These are phyloP conservation scores for Oxycera nigricornis DNA, from an alignment of 2,888 invertebrate species.

Conservation along the genomic window DNA sequence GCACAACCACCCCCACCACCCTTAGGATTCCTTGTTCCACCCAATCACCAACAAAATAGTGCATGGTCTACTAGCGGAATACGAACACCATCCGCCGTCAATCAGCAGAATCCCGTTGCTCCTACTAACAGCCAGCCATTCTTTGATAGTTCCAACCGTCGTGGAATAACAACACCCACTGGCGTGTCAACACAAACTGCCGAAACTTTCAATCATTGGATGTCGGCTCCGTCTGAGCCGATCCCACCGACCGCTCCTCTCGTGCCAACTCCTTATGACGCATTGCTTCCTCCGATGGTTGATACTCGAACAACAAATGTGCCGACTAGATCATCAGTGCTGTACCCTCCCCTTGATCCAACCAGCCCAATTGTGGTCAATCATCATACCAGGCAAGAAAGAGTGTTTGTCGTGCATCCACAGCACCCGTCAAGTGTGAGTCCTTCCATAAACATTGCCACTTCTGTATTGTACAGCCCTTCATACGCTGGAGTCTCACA, in stretches of 20 bases:
- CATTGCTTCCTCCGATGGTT: constrained; percentile 18
- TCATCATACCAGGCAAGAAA: constrained; percentile 43
- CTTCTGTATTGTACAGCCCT: constrained; percentile 54
- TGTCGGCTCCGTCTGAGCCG: constrained; percentile 39
- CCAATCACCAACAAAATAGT: not conserved
- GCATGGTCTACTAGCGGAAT: constrained; percentile 41
- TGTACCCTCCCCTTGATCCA: constrained; percentile 15
- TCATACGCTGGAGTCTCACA: constrained; percentile 57
- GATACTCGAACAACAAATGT: not conserved
- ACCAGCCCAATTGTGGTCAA: not conserved
- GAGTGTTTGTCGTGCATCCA: constrained; percentile 52
- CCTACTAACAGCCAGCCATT: constrained; percentile 1
- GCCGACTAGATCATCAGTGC: not conserved
- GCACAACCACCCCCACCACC: not conserved
- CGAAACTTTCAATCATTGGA: constrained; percentile 7
- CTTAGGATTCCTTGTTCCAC: not conserved
- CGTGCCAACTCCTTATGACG: constrained; percentile 7
- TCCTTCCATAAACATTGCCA: constrained; percentile 48
- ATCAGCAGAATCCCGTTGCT: constrained; percentile 45
- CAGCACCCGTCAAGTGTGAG: constrained; percentile 8
- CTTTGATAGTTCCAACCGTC: constrained; percentile 46
- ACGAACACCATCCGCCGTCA: constrained; percentile 48
- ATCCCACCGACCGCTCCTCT: constrained; percentile 17
- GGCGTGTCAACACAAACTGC: constrained; percentile 8
- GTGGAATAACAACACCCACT: constrained; percentile 50